A percentile compares a stretch with the other conserved stretches of the same genome.
Conservation (phyloP, 2,888 invertebrate genomes). For the Megastigmus dorsalis region DNA sequence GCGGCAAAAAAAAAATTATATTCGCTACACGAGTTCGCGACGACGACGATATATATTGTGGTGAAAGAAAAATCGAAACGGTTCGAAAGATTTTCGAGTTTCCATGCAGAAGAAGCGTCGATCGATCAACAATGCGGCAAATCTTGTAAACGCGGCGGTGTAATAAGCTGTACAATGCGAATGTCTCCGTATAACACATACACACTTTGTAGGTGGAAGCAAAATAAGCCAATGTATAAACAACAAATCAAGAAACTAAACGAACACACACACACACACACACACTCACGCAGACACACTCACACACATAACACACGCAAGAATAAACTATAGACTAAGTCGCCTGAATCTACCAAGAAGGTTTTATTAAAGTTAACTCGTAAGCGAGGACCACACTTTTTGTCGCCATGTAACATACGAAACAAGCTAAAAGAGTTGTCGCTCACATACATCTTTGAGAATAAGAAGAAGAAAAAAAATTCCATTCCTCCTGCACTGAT, state of each 20-base stretch:
- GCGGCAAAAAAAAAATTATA: slow-evolving; percentile 7
- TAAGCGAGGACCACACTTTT: slow-evolving; percentile 39
- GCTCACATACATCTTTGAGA: slow-evolving; percentile 12
- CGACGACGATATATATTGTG: too few relatives aligned
- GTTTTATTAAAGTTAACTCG: slow-evolving; percentile 19
- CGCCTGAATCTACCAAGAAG: slow-evolving; percentile 29
- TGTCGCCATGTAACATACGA: slow-evolving; percentile 28
- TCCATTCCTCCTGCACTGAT: slow-evolving; percentile 53
- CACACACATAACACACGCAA: slow-evolving; percentile 25
- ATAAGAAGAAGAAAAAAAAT: slow-evolving; percentile 37
- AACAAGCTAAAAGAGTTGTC: too few relatives aligned
- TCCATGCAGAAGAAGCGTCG: background rate
- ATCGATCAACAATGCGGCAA: background rate
- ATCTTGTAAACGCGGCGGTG: slow-evolving; percentile 12
- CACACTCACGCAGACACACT: background rate
- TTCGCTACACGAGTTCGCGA: too few relatives aligned
- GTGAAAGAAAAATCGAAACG: too few relatives aligned
- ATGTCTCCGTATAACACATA: slow-evolving; percentile 4
- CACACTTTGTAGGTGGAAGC: background rate
- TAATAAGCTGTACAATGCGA: slow-evolving; percentile 17
- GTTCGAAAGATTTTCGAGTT: background rate
- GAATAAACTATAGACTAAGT: slow-evolving; percentile 17
- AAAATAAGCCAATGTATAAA: background rate
- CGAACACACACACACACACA: slow-evolving; percentile 2
- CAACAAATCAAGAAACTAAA: background rate